Evolutionary conservation across 2,888 invertebrate genomes (phyloP).

Genomic region (Patella caerulea): DNA sequence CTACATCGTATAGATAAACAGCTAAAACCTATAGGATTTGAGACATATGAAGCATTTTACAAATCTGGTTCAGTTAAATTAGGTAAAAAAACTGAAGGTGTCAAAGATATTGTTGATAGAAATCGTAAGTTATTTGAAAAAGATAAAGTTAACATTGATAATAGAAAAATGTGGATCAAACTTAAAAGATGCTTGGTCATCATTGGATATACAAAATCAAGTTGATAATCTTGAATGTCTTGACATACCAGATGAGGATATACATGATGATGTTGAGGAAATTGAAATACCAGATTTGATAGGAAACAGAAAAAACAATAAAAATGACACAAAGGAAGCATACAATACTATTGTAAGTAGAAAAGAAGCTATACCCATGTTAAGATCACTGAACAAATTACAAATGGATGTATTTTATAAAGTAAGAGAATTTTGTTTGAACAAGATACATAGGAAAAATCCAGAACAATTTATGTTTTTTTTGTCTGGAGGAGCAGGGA

Average conservation of each 20-base stretch:
- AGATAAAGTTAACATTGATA: neutral
- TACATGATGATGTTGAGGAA: neutral
- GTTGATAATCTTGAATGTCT: neutral
- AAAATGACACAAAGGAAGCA: neutral
- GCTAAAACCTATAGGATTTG: neutral
- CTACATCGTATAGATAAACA: slow-evolving; percentile 9
- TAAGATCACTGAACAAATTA: slow-evolving; percentile 17
- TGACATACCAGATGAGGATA: neutral
- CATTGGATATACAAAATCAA: slow-evolving; percentile 6
- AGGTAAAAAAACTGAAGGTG: neutral
- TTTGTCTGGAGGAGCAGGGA: slow-evolving; percentile 24
- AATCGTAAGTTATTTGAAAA: slow-evolving; percentile 6
- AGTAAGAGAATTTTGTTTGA: slow-evolving; percentile 23
- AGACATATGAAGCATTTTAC: slow-evolving; percentile 7
- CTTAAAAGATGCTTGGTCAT: slow-evolving; percentile 15
- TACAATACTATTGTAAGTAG: neutral
- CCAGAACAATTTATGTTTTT: slow-evolving; percentile 20
- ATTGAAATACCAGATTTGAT: neutral
- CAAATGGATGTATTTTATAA: slow-evolving; percentile 24
- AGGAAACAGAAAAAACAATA: neutral
- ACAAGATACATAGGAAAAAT: neutral
- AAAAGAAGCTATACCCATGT: neutral
- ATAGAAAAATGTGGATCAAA: neutral
- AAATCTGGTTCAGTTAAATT: neutral
- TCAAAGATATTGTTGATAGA: slow-evolving; percentile 5